Percentiles rank a stretch among this genome's conserved stretches.
phyloP scores from a whole-genome alignment of 2,113 vertebrate species.

The Clarias magur region DNA sequence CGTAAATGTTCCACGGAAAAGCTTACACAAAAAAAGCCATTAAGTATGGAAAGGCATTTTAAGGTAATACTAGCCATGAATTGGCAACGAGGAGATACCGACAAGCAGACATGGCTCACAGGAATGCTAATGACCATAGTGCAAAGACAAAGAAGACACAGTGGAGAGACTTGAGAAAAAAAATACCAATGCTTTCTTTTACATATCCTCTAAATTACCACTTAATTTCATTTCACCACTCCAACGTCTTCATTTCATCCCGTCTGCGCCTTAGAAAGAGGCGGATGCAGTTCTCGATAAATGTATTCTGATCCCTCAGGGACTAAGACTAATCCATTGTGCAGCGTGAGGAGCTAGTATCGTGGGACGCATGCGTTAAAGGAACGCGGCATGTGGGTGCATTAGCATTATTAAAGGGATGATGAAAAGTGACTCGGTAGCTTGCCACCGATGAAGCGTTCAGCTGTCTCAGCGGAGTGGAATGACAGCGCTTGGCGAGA shows the following conservation, averaged over 20 bases:
- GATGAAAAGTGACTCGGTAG: slow-evolving; percentile 69
- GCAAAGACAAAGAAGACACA: slow-evolving; percentile 38
- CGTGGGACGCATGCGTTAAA: slow-evolving; percentile 50
- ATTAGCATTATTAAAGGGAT: slow-evolving; percentile 75
- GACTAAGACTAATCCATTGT: slow-evolving; percentile 52
- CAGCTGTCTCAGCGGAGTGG: slow-evolving; percentile 61
- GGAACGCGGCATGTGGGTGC: slow-evolving; percentile 49
- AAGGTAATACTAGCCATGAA: slow-evolving; percentile 37
- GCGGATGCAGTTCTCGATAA: slow-evolving; percentile 42
- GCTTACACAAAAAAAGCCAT: slow-evolving; percentile 33
- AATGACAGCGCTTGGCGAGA: slow-evolving; percentile 58
- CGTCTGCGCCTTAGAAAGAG: slow-evolving; percentile 39
- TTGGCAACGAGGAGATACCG: slow-evolving; percentile 32
- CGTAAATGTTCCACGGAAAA: slow-evolving; percentile 28
- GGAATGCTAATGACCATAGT: slow-evolving; percentile 50
- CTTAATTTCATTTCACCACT: slow-evolving; percentile 68
- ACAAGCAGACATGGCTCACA: slow-evolving; percentile 44
- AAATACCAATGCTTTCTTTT: slow-evolving; percentile 47
- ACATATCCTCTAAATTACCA: slow-evolving; percentile 64
- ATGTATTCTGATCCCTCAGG: slow-evolving; percentile 49
- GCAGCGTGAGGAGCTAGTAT: slow-evolving; percentile 43
- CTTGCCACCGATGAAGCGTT: slow-evolving; percentile 47
- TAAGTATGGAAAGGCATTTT: slow-evolving; percentile 43
- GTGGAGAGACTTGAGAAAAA: slow-evolving; percentile 42
- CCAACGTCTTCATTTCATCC: slow-evolving; percentile 58